A percentile compares a stretch with the other conserved stretches of the same genome.
These are phyloP conservation scores for Actinernus sp. DNA, from an alignment of 92 coral and sea anemone genomes.

Conservation along the genomic window DNA sequence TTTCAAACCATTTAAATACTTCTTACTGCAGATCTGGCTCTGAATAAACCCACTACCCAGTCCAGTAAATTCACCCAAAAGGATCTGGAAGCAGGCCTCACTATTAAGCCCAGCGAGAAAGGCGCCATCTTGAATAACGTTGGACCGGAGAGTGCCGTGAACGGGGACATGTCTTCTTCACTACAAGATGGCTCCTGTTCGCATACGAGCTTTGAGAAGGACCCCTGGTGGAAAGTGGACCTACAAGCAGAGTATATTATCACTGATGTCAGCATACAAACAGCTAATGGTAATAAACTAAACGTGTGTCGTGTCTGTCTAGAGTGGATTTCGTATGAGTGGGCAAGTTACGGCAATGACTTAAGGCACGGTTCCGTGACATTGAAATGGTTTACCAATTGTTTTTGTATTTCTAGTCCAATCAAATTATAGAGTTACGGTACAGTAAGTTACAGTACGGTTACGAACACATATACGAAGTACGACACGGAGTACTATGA, in stretches of 20 bases:
- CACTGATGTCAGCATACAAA: constrained; percentile 64
- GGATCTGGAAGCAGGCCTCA: constrained; percentile 9
- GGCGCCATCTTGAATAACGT: constrained; percentile 11
- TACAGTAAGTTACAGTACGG: no score
- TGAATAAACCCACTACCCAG: constrained; percentile 54
- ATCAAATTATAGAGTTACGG: no score
- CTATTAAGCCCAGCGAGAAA: constrained; percentile 7
- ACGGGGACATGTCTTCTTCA: constrained; percentile 54
- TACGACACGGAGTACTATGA: no score
- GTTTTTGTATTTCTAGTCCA: no score
- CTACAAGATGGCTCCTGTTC: constrained; percentile 64
- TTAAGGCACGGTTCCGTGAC: no score
- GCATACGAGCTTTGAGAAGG: constrained; percentile 46
- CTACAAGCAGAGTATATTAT: constrained; percentile 48
- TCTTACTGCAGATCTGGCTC: constrained; percentile 26
- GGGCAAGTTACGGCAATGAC: no score
- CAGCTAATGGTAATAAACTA: constrained; percentile 34
- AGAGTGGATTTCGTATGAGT: no score
- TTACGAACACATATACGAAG: no score
- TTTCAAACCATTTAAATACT: no score
- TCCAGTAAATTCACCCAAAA: constrained; percentile 34
- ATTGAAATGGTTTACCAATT: no score
- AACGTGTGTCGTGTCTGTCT: no score
- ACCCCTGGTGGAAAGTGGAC: constrained; percentile 79
- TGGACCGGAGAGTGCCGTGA: constrained; percentile 62